These are phyloP conservation scores for Sclerodermus sp. DNA, from an alignment of 2,888 invertebrate species.

Conservation along the genomic window DNA sequence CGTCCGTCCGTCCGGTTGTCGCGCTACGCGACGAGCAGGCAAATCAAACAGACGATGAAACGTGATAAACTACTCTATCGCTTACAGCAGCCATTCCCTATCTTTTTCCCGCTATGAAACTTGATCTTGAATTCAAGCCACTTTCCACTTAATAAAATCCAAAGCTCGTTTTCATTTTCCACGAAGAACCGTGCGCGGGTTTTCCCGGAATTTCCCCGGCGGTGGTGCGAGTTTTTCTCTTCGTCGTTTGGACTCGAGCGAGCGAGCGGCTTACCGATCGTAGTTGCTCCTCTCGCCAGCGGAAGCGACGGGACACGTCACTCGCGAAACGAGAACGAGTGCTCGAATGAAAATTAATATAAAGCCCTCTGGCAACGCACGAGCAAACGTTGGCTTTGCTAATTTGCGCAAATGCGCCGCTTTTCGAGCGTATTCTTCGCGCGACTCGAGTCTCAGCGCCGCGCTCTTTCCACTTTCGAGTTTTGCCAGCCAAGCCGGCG, in stretches of 20 bases:
- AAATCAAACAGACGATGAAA: conserved; percentile 30
- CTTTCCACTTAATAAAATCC: conserved; percentile 49
- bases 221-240: no score
- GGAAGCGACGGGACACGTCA: no score
- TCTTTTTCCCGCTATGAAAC: conserved; percentile 19
- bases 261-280: no score
- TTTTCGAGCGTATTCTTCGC: background rate
- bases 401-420: conserved; percentile 39
- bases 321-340: no score
- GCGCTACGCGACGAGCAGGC: conserved; percentile 18
- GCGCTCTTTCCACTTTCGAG: conserved; percentile 4
- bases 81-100: conserved; percentile 1
- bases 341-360: background rate
- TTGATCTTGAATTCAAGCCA: conserved; percentile 43
- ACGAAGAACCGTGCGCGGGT: conserved; percentile 6
- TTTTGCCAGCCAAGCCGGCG: conserved; percentile 4
- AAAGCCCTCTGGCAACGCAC: conserved; percentile 7
- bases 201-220: conserved; percentile 14
- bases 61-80: conserved; percentile 20
- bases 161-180: conserved; percentile 15
- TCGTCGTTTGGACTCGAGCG: no score
- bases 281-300: no score
- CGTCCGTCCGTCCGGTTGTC: no score
- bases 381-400: conserved; percentile 45
- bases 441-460: no score